These are phyloP conservation scores for Siniperca obscura DNA, from an alignment of 2,797 vertebrate genomes.

Conservation along the genomic window DNA sequence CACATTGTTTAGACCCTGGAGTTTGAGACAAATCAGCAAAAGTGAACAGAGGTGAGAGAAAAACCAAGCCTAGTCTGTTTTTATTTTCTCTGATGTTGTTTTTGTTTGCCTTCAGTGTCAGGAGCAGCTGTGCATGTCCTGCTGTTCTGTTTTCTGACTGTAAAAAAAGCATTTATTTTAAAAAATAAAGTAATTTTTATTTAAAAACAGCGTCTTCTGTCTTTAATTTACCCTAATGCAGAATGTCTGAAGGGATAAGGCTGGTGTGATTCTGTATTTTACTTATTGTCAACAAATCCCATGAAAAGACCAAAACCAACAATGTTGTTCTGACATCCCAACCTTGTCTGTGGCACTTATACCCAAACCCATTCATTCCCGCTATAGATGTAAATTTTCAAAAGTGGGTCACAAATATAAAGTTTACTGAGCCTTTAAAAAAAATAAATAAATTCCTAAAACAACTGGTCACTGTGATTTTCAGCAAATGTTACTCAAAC, in stretches of 20 bases:
- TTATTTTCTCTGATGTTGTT: slow-evolving; percentile 57
- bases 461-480: background rate
- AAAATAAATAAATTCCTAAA: background rate
- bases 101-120: slow-evolving; percentile 80
- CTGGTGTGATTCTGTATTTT: background rate
- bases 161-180: slow-evolving; percentile 90
- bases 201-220: slow-evolving; percentile 68
- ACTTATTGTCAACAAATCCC: background rate
- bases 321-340: background rate
- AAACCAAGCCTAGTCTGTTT: slow-evolving; percentile 64
- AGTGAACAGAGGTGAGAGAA: slow-evolving; percentile 69
- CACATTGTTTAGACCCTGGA: slow-evolving; percentile 68
- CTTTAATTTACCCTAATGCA: background rate
- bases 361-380: background rate
- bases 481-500: background rate
- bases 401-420: background rate
- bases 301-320: background rate
- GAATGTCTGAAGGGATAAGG: background rate
- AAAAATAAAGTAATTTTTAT: slow-evolving; percentile 89
- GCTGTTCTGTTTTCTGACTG: slow-evolving; percentile 82
- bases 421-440: too few relatives aligned
- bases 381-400: too few relatives aligned
- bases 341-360: background rate
- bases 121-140: slow-evolving; percentile 84
- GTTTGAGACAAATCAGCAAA: slow-evolving; percentile 80